Evolutionary conservation across 1,140 invertebrate genomes (phyloP), one percentile per base, ranked within the genome.

Genomic region (Caerostris extrusa): DNA sequence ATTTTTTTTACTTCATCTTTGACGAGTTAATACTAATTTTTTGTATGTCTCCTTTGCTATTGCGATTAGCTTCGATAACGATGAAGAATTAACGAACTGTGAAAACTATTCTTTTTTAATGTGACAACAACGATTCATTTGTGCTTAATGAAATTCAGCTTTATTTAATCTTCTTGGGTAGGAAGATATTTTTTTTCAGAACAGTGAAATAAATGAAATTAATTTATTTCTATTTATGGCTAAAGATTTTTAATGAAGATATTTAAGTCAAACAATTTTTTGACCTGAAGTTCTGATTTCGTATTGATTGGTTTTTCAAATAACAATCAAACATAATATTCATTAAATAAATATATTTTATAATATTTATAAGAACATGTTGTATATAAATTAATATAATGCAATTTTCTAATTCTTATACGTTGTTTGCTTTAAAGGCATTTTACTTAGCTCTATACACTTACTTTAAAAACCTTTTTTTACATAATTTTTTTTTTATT

Each of bases 21-120:
- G 82, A 83, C 82, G 82, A 83, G 82, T 83, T 83, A 83, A 83
- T 83, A 83, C 82, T 83, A 34, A 8, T n/a, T 83, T 83, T n/a
- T 83, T 56, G 6, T 83, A 34, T 2, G 34, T n/a, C n/a, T 34
- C 56, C 14, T 58, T 56, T 19, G 53, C 55, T 58, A 3, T 58
- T 7, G 56, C 17, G 82, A 83, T 83, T 83, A 83, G 56, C 12
- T 57, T 83, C 56, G 53, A 83, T 83, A 83, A 19, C 7, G 34
- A 34, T 34, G 34, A 34, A 34, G 34, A 34, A 55, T 83, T 83
- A 83, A 83, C 56, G 82, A 83, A 58, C 82, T 58, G 55, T 57
- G n/a, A 58, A 83, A 83, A 19, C 7, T 19, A 56, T n/a, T 17
- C n/a, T 83, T 57, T n/a, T 57, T 58, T 34, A 71, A 64, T 2